phyloP scores from a whole-genome alignment of 1,140 invertebrate species.

The Hermetia illucens region DNA sequence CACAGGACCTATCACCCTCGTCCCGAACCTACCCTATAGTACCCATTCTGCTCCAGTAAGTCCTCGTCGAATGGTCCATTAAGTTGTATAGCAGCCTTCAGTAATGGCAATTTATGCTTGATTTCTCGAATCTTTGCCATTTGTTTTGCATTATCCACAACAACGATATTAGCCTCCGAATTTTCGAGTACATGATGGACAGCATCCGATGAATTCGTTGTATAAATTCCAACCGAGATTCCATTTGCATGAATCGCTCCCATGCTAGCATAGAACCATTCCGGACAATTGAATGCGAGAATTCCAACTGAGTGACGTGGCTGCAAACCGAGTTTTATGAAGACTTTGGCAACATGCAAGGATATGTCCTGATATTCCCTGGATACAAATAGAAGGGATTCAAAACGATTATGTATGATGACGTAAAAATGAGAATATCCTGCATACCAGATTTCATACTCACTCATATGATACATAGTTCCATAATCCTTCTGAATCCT shows the following conservation, averaged over 20 bases:
- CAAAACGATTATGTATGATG: no score
- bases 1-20: no score
- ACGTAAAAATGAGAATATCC: no score
- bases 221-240: slow-evolving; percentile 71
- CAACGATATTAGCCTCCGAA: slow-evolving; percentile 62
- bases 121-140: slow-evolving; percentile 63
- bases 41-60: not conserved
- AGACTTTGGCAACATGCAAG: slow-evolving; percentile 59
- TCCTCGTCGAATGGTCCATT: no score
- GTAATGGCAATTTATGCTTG: slow-evolving; percentile 44
- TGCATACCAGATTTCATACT: no score
- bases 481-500: no score
- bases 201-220: slow-evolving; percentile 70
- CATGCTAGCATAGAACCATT: slow-evolving; percentile 76
- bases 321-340: slow-evolving; percentile 67
- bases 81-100: slow-evolving; percentile 74
- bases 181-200: slow-evolving; percentile 56
- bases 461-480: no score
- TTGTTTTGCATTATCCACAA: slow-evolving; percentile 71
- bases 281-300: slow-evolving; percentile 71
- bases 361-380: slow-evolving; percentile 58
- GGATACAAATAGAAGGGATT: no score
- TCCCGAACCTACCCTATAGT: no score
- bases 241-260: slow-evolving; percentile 77
- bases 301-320: slow-evolving; percentile 64